Evolutionary conservation across 2,113 vertebrate genomes (phyloP).

Genomic region (Meleagris gallopavo): DNA sequence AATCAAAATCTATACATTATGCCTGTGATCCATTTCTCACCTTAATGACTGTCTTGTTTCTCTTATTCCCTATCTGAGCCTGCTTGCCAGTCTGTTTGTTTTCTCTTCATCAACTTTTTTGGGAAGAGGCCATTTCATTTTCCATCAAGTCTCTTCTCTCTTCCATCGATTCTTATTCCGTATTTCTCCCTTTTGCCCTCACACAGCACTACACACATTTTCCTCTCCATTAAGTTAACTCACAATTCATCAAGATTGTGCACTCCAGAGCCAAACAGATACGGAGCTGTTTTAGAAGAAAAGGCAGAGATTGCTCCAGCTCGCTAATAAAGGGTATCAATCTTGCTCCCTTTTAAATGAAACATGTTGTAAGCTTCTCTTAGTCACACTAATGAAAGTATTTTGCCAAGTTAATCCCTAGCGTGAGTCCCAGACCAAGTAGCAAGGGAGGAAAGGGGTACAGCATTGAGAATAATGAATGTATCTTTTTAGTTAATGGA

Average conservation of each 20-base stretch:
- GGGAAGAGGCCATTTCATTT: constrained; percentile 59
- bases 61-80: background rate
- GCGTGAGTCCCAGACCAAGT: background rate
- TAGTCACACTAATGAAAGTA: constrained; percentile 64
- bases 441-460: background rate
- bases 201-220: constrained; percentile 59
- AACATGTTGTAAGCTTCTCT: constrained; percentile 61
- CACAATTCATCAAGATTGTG: constrained; percentile 67
- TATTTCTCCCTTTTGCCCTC: constrained; percentile 60
- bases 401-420: constrained; percentile 57
- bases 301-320: constrained; percentile 56
- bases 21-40: background rate
- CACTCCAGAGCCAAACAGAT: constrained; percentile 65
- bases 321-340: constrained; percentile 55
- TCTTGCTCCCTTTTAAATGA: constrained; percentile 68
- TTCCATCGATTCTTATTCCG: constrained; percentile 54
- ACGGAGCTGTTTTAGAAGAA: constrained; percentile 50
- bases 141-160: constrained; percentile 34
- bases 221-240: constrained; percentile 73
- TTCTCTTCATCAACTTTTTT: constrained; percentile 41
- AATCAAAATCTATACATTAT: background rate
- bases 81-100: constrained; percentile 29
- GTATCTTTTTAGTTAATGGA: background rate
- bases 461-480: background rate
- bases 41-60: background rate